Evolutionary conservation across 2,888 invertebrate genomes (phyloP).

Genomic region (Baronia brevicornis): DNA sequence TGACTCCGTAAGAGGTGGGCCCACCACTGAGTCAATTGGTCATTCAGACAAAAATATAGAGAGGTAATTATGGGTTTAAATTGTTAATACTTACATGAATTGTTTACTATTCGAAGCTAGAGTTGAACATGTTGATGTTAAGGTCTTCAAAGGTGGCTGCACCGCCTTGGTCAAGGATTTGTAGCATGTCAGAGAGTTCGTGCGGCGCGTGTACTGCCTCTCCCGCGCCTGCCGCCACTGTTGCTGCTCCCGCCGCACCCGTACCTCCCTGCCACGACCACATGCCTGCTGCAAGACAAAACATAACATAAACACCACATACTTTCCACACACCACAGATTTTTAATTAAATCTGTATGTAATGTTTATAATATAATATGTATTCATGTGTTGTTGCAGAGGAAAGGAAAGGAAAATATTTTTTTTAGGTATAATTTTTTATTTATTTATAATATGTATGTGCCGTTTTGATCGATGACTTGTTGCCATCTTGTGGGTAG

Average conservation of each 20-base stretch:
- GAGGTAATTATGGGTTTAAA: slow-evolving; percentile 7
- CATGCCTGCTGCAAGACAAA: slow-evolving; percentile 72
- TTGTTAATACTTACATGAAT: slow-evolving; percentile 2
- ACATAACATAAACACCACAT: background rate
- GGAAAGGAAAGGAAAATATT: too few relatives aligned
- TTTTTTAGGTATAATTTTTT: too few relatives aligned
- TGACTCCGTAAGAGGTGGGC: too few relatives aligned
- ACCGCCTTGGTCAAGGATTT: slow-evolving; percentile 91
- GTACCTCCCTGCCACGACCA: slow-evolving; percentile 84
- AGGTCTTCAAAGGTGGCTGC: slow-evolving; percentile 91
- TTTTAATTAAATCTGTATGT: too few relatives aligned
- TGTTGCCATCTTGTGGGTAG: too few relatives aligned
- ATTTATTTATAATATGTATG: too few relatives aligned
- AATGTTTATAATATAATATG: too few relatives aligned
- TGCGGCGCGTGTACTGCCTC: slow-evolving; percentile 74
- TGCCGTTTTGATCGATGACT: too few relatives aligned
- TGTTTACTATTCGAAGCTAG: slow-evolving; percentile 65
- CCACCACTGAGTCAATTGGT: too few relatives aligned
- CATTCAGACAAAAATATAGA: too few relatives aligned
- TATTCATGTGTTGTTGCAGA: too few relatives aligned
- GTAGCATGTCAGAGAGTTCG: slow-evolving; percentile 93
- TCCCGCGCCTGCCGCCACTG: slow-evolving; percentile 31
- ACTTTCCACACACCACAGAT: too few relatives aligned
- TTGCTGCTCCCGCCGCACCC: slow-evolving; percentile 41
- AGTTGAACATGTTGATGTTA: slow-evolving; percentile 92